Percentiles rank a stretch among this genome's conserved stretches.
Evolutionary conservation across 30 jellyfish, hydroid and myxozoan genomes (phyloP).

Genomic region (Aurelia aurita complex sp. Pacific): DNA sequence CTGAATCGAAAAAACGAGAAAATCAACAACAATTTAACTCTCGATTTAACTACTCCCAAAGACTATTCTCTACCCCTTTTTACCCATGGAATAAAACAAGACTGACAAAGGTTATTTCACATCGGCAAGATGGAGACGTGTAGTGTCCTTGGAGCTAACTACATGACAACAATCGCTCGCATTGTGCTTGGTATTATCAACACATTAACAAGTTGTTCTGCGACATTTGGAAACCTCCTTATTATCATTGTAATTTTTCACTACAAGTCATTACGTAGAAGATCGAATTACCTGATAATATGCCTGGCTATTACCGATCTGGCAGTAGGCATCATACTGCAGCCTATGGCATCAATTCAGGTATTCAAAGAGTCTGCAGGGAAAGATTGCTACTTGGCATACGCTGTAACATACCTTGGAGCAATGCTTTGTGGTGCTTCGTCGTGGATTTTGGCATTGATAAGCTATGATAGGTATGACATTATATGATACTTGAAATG

Average conservation of each 20-base stretch:
- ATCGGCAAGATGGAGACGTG: neutral
- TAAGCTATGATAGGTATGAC: conserved; percentile 47
- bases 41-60: no score
- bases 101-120: no score
- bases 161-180: conserved; percentile 17
- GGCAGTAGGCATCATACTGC: conserved; percentile 61
- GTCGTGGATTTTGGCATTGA: conserved; percentile 59
- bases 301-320: conserved; percentile 60
- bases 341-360: conserved; percentile 64
- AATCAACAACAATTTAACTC: no score
- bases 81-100: no score
- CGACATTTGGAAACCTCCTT: conserved; percentile 48
- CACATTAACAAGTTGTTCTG: conserved; percentile 15
- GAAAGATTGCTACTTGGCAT: conserved; percentile 45
- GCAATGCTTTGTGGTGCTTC: conserved; percentile 75
- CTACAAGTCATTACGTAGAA: conserved; percentile 29
- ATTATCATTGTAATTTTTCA: conserved; percentile 29
- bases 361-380: conserved; percentile 21
- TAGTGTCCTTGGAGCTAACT: conserved; percentile 42
- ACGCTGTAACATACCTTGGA: conserved; percentile 46
- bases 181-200: conserved; percentile 17
- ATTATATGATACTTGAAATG: no score
- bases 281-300: conserved; percentile 41
- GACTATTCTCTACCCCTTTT: no score
- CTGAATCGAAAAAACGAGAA: no score